These are phyloP conservation scores for Porites evermanni DNA, from an alignment of 92 coral and sea anemone genomes.

Conservation along the genomic window DNA sequence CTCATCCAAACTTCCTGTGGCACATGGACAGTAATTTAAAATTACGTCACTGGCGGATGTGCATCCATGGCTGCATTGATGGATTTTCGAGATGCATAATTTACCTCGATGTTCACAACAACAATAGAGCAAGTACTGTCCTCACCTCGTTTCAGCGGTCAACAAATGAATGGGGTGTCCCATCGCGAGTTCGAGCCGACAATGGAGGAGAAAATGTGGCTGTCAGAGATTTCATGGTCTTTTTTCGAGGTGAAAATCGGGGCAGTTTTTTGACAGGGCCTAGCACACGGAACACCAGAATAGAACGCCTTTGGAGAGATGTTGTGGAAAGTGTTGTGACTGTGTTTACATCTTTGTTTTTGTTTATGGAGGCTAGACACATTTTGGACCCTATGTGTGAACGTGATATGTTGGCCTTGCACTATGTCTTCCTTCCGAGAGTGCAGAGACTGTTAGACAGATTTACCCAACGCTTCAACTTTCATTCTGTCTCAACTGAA, in stretches of 20 bases:
- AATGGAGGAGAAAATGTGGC: slow-evolving; percentile 61
- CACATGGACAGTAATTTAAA: slow-evolving; percentile 64
- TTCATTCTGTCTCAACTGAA: slow-evolving; percentile 50
- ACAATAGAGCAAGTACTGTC: slow-evolving; percentile 63
- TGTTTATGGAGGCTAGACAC: slow-evolving; percentile 22
- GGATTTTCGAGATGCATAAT: slow-evolving; percentile 62
- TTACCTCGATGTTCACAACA: slow-evolving; percentile 56
- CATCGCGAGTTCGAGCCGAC: slow-evolving; percentile 66
- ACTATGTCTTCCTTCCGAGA: slow-evolving; percentile 52
- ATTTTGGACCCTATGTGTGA: slow-evolving; percentile 12
- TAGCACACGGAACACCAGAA: slow-evolving; percentile 60
- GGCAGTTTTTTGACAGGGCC: slow-evolving; percentile 65
- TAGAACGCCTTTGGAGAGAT: slow-evolving; percentile 73
- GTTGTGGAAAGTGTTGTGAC: slow-evolving; percentile 53
- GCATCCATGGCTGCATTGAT: slow-evolving; percentile 50
- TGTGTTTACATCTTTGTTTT: slow-evolving; percentile 34
- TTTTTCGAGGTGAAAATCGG: slow-evolving; percentile 46
- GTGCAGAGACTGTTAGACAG: slow-evolving; percentile 47
- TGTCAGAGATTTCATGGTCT: slow-evolving; percentile 51
- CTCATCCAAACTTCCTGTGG: slow-evolving; percentile 68
- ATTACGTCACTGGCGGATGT: slow-evolving; percentile 51
- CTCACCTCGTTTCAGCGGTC: slow-evolving; percentile 21
- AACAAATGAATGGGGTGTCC: slow-evolving; percentile 51
- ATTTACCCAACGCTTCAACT: slow-evolving; percentile 32
- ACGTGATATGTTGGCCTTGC: slow-evolving; percentile 40